Base-by-base conservation (phyloP, 2,113 vertebrate genomes). In the Gavia stellata region DNA sequence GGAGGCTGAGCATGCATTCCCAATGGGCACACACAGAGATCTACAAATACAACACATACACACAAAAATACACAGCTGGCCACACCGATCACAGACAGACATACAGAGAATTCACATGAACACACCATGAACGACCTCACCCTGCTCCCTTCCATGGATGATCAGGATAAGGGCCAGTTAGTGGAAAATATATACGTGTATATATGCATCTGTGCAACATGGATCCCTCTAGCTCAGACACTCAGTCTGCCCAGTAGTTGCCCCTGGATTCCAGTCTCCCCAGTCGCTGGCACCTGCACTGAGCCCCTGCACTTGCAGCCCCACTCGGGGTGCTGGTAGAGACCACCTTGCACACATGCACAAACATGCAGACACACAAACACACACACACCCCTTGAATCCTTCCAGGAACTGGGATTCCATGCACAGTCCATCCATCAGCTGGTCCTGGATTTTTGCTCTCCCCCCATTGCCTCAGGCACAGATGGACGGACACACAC, bases 341-440 rank as follows among this genome's bases (percentile, higher is more conserved):
- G 31, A 28, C 4, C 1, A 14, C 18, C 7, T 21, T 36, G 19
- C 17, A 50, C 25, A 56, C n/a, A 11, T 0, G 1, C 5, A 16
- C 26, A 12, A 47, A 19, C 50, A 44, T 66, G 52, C 9, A 55
- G 19, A 47, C 42, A 42, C 17, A 52, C 20, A 62, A 18, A 59
- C 40, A 68, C 13, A 53, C 53, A 5, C 4, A 17, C 14, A 3
- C 14, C 44, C 14, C 44, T 59, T 42, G 58, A 7, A 23, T 73
- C 36, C 3, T 26, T 62, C 8, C 10, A 42, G 36, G 18, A 71
- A 7, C 11, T 19, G 10, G 5, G 11, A 38, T 80, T 83, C 24
- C 47, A 36, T 2, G 3, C 18, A 33, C 9, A 23, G 17, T 49
- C 17, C 31, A 20, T 34, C 10, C 14, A 17, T 21, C 5, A 6